These are phyloP conservation scores for Drosophila sturtevanti DNA, from an alignment of 1,140 invertebrate species.

Conservation along the genomic window DNA sequence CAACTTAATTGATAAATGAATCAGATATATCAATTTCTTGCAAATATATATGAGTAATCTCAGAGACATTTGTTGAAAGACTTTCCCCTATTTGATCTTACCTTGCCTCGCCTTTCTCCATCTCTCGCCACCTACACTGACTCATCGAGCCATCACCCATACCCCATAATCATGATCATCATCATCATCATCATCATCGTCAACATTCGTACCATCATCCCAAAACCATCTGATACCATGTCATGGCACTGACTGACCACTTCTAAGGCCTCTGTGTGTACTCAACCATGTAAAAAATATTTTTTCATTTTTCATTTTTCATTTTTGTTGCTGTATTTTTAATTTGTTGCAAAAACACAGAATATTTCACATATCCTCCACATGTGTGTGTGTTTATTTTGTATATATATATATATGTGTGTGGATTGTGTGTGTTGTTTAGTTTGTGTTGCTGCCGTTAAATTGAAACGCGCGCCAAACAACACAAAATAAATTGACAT, in stretches of 20 bases:
- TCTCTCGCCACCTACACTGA: not conserved
- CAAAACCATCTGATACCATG: constrained; percentile 26
- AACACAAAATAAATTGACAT: constrained; percentile 75
- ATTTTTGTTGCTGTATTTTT: constrained; percentile 34
- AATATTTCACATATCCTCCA: constrained; percentile 46
- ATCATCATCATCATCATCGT: constrained; percentile 24
- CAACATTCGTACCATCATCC: constrained; percentile 47
- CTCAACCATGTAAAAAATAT: constrained; percentile 53
- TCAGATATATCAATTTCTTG: not conserved
- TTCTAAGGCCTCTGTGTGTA: constrained; percentile 54
- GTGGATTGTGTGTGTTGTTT: not conserved
- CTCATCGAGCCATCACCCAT: constrained; percentile 30
- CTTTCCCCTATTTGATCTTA: not conserved
- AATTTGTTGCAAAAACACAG: constrained; percentile 69
- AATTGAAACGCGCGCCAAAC: constrained; percentile 69
- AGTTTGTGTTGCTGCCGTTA: constrained; percentile 38
- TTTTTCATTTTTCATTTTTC: constrained; percentile 44
- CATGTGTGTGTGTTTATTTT: constrained; percentile 25
- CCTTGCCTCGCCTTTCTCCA: not conserved
- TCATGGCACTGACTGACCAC: constrained; percentile 45
- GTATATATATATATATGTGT: constrained; percentile 28
- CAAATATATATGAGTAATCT: not conserved
- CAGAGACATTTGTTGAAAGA: not conserved
- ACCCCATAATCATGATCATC: constrained; percentile 25
- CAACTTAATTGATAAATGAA: not conserved